Evolutionary conservation across 2,113 vertebrate species (phyloP).

Genomic region (Talpa occidentalis): DNA sequence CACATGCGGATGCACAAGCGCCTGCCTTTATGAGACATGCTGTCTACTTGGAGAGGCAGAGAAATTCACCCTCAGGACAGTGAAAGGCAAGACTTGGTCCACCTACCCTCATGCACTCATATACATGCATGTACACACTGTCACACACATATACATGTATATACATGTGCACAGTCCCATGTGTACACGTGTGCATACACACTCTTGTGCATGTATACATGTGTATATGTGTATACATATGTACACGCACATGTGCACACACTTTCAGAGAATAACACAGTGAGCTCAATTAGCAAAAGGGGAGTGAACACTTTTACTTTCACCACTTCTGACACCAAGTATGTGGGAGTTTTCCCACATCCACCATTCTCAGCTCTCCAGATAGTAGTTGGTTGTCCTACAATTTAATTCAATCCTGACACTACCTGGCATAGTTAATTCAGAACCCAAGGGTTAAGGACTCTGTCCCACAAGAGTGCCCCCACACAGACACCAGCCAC

Average conservation of each 20-base stretch:
- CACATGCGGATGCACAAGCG: too few species aligned
- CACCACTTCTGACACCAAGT: not conserved
- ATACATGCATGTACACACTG: too few species aligned
- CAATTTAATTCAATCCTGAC: not conserved
- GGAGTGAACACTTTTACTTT: not conserved
- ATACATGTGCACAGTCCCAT: too few species aligned
- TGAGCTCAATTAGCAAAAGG: not conserved
- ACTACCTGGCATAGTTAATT: too few species aligned
- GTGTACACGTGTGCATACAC: too few species aligned
- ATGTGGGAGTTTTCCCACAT: not conserved
- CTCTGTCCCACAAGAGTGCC: not conserved
- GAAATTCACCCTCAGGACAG: not conserved
- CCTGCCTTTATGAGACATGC: not conserved
- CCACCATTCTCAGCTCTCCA: not conserved
- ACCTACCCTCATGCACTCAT: not conserved
- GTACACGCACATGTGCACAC: too few species aligned
- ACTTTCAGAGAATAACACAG: not conserved
- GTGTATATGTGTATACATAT: too few species aligned
- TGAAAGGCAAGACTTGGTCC: not conserved
- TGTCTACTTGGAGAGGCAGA: not conserved
- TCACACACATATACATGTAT: too few species aligned
- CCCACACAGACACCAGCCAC: not conserved
- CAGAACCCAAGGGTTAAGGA: not conserved
- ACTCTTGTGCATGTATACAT: too few species aligned
- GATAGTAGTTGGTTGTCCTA: not conserved